Conservation (phyloP, 92 coral and sea anemone genomes). For the Parazoanthus atlanticus region DNA sequence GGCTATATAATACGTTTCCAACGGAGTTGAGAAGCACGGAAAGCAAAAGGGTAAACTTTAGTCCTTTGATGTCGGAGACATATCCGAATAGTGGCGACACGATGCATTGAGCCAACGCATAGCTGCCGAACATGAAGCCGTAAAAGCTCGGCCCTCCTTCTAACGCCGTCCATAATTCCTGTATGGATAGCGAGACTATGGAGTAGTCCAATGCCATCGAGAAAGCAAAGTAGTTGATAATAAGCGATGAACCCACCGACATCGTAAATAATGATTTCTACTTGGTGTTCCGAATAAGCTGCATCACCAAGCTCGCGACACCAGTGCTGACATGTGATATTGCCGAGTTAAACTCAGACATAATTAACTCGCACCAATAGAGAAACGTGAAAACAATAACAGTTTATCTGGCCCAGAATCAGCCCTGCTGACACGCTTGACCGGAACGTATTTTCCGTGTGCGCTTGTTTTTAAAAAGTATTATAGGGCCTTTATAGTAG, state of each 20-base stretch:
- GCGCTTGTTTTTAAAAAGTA: no score
- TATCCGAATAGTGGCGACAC: slow-evolving; percentile 92
- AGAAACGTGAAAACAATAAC: slow-evolving; percentile 7
- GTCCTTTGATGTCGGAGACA: slow-evolving; percentile 88
- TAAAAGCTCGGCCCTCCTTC: slow-evolving; percentile 72
- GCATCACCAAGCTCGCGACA: not conserved
- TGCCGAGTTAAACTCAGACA: not conserved
- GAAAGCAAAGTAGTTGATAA: slow-evolving; percentile 88
- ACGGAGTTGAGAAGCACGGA: slow-evolving; percentile 73
- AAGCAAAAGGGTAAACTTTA: slow-evolving; percentile 83
- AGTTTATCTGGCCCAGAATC: not conserved
- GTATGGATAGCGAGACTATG: slow-evolving; percentile 73
- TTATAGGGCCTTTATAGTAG: no score
- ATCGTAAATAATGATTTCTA: slow-evolving; percentile 35
- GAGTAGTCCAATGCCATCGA: slow-evolving; percentile 95
- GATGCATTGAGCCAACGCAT: slow-evolving; percentile 87
- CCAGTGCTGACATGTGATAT: slow-evolving; percentile 27
- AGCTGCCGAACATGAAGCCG: slow-evolving; percentile 92
- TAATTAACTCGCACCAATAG: slow-evolving; percentile 8
- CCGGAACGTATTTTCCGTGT: not conserved
- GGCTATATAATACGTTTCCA: slow-evolving; percentile 85
- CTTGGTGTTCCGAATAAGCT: not conserved
- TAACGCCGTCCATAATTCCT: slow-evolving; percentile 81
- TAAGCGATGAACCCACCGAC: slow-evolving; percentile 67
- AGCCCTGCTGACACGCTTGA: not conserved